phyloP scores from a whole-genome alignment of 2,888 invertebrate genomes.

The Leptinotarsa rubiginosa region DNA sequence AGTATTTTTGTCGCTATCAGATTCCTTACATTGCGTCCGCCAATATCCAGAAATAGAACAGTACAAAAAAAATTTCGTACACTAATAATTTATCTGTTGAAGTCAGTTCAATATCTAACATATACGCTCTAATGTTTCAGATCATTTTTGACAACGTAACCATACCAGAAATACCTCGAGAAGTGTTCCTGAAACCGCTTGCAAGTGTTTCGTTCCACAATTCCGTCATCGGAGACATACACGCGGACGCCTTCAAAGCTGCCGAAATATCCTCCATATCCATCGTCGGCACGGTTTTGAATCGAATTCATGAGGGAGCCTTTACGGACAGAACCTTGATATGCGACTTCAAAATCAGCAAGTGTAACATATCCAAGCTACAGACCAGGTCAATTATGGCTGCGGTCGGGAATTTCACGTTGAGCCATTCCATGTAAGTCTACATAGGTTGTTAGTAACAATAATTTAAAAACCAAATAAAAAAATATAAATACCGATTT shows the following conservation, averaged over 20 bases:
- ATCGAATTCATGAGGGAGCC: constrained; percentile 73
- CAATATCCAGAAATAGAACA: too few relatives aligned
- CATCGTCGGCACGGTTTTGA: constrained; percentile 73
- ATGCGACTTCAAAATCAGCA: constrained; percentile 71
- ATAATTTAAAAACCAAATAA: neutral
- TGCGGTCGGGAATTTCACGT: constrained; percentile 74
- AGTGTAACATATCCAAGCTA: constrained; percentile 71
- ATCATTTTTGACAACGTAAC: constrained; percentile 74
- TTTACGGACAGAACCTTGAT: constrained; percentile 74
- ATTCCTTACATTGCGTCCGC: too few relatives aligned
- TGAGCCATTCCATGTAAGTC: constrained; percentile 74
- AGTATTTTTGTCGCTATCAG: too few relatives aligned
- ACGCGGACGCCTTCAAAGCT: constrained; percentile 75
- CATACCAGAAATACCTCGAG: constrained; percentile 71
- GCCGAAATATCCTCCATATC: constrained; percentile 73
- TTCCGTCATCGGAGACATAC: constrained; percentile 70
- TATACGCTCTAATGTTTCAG: constrained; percentile 65
- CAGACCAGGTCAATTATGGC: constrained; percentile 73
- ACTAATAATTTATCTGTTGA: too few relatives aligned
- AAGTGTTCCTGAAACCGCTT: constrained; percentile 75
- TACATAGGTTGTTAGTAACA: neutral
- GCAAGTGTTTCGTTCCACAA: constrained; percentile 72
- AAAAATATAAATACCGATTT: too few relatives aligned
- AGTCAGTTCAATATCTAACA: too few relatives aligned
- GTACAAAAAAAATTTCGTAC: too few relatives aligned